A percentile compares a stretch with the other conserved stretches of the same genome.
These are phyloP conservation scores for Pandemis heparana DNA, from an alignment of 2,888 invertebrate species.

Conservation along the genomic window DNA sequence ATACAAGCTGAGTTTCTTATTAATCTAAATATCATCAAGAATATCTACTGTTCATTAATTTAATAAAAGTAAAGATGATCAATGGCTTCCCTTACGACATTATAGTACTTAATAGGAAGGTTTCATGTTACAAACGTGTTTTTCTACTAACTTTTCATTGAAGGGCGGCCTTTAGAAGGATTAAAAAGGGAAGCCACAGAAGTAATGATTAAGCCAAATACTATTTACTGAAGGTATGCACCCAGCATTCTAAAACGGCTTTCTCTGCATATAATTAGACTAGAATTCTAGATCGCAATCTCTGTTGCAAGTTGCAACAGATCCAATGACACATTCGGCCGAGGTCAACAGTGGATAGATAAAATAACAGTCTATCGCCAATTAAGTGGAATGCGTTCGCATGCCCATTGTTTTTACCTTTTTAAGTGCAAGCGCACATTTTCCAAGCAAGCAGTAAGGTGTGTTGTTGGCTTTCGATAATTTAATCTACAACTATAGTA, in stretches of 20 bases:
- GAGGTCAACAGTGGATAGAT: constrained; percentile 17
- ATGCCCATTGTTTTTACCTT: constrained; percentile 26
- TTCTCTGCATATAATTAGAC: constrained; percentile 25
- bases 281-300: constrained; percentile 10
- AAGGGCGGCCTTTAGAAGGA: not conserved
- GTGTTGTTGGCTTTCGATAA: no score
- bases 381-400: constrained; percentile 17
- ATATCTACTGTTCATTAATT: not conserved
- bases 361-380: constrained; percentile 11
- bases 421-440: constrained; percentile 4
- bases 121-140: not conserved
- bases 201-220: not conserved
- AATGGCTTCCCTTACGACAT: not conserved
- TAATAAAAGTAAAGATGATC: not conserved
- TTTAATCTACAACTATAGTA: no score
- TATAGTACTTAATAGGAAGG: not conserved
- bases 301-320: constrained; percentile 20
- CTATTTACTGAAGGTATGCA: not conserved
- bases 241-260: constrained; percentile 5
- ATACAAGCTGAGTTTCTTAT: no score
- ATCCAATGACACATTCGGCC: constrained; percentile 12
- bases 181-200: not conserved
- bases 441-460: no score
- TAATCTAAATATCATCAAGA: no score
- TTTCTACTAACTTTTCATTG: not conserved